Evolutionary conservation across 2,797 vertebrate genomes (phyloP), one percentile per base, ranked within the genome.

Genomic region (Sarcophilus harrisii): DNA sequence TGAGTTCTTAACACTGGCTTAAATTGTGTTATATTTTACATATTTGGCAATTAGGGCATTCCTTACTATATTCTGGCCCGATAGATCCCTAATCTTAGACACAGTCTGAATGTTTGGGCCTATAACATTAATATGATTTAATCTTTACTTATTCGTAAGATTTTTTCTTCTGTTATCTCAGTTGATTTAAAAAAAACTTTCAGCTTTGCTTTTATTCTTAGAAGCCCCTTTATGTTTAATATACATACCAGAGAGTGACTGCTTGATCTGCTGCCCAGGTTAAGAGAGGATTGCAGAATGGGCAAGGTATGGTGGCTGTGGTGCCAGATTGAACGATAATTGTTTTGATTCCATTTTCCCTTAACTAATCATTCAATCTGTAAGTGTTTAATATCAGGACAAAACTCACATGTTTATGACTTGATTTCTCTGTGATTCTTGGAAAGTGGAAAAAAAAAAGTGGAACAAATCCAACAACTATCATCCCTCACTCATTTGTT

Each of bases 341-440:
- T 93, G 59, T 96, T 96, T 32, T 93, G 89, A 94, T 97, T 95
- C 96, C 95, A 92, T 96, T 96, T 95, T 91, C 32, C 89, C 60
- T 49, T 38, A 93, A 91, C 57, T 18, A 28, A 28, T 24, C 90
- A 93, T 92, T 96, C 14, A 3, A n/a, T 38, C 57, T 91, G 54
- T 57, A 60, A 96, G 14, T 91, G 54, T 94, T 95, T 90, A n/a
- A 30, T 91, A 0, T 95, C 90, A 95, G 93, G 95, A 92, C 96
- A 97, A 95, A 97, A 91, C 96, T 97, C 96, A 96, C 32, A 95
- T 57, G n/a, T 96, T 95, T 92, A 92, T 90, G 57, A 57, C 49
- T 94, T 96, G 94, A 59, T 45, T 94, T 66, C 91, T 94, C 93
- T 52, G 91, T 81, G 59, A 49, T 49, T 59, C 54, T 11, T 95